These are phyloP conservation scores for Laothoe populi DNA, from an alignment of 2,888 invertebrate genomes.

Conservation along the genomic window DNA sequence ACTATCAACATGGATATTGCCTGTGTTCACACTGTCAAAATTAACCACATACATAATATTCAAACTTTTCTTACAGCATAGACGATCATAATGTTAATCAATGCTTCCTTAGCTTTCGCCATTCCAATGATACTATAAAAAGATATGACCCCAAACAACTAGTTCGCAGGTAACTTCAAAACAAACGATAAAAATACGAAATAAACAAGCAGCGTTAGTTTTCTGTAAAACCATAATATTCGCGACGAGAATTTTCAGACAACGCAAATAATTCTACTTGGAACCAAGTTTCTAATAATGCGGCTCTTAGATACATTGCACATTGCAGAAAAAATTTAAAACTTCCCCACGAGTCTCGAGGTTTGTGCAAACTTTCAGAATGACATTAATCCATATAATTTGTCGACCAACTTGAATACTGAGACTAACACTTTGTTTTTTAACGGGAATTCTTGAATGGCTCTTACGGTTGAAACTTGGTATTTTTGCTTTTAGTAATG, in stretches of 20 bases:
- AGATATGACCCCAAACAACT: too few species aligned
- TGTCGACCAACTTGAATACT: conserved; percentile 53
- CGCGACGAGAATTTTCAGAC: conserved; percentile 50
- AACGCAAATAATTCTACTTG: conserved; percentile 61
- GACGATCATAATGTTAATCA: too few species aligned
- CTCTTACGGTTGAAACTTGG: neutral
- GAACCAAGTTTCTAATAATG: conserved; percentile 74
- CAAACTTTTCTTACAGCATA: too few species aligned
- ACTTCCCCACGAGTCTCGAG: conserved; percentile 57
- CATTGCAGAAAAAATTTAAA: conserved; percentile 70
- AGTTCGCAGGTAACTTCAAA: neutral
- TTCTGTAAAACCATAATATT: conserved; percentile 56
- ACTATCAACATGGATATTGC: too few species aligned
- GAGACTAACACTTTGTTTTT: conserved; percentile 37
- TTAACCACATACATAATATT: too few species aligned
- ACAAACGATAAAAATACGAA: conserved; percentile 28
- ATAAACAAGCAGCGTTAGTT: conserved; percentile 44
- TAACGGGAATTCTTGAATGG: neutral
- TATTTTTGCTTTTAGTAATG: neutral
- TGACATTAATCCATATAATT: conserved; percentile 69
- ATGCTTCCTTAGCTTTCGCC: too few species aligned
- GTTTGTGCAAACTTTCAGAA: conserved; percentile 67
- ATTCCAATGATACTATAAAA: too few species aligned
- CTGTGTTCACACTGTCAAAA: too few species aligned
- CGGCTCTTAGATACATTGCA: conserved; percentile 74